Conservation (phyloP, 1,140 invertebrate genomes). For the honey bee (Apis mellifera) region Amel_HAv3.1 CM009933.2:641001-641500, state of each 20-base stretch:
- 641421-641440: conserved; percentile 87
- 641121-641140: conserved; percentile 92
- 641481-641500: conserved; percentile 80
- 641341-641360: conserved; percentile 66
- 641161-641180: conserved; percentile 90
- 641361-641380: conserved; percentile 90
- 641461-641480: conserved; percentile 82
- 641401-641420: conserved; percentile 89
- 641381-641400: conserved; percentile 85
- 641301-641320: no score
- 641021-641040: conserved; percentile 93
- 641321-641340: background rate
- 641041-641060: conserved; percentile 96
- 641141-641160: conserved; percentile 88
- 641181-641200: conserved; percentile 92
- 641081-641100: conserved; percentile 92
- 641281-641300: conserved; percentile 77
- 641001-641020: conserved; percentile 91
- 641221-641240: conserved; percentile 86
- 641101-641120: conserved; percentile 92
- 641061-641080: conserved; percentile 94
- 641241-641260: conserved; percentile 85
- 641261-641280: conserved; percentile 81
- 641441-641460: conserved; percentile 82
- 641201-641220: conserved; percentile 91